Conservation (phyloP, 2,113 vertebrate species). For the Halcyon senegalensis region DNA sequence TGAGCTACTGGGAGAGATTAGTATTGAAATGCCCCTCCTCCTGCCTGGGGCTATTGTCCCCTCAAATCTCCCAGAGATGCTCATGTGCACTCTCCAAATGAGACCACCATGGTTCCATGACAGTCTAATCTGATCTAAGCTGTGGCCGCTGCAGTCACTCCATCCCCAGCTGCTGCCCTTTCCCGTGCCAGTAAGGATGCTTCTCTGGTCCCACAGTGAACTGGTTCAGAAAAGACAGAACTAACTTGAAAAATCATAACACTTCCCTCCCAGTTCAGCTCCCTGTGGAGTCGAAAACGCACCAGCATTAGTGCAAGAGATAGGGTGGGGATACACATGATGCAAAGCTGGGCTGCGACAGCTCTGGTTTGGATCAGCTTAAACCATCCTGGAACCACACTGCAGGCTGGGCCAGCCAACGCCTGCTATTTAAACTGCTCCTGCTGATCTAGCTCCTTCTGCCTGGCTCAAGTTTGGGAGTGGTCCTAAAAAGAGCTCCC, state of each 20-base stretch:
- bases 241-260: background rate
- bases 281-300: background rate
- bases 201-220: background rate
- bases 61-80: constrained; percentile 28
- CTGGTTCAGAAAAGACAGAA: background rate
- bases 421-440: background rate
- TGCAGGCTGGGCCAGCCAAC: background rate
- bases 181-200: background rate
- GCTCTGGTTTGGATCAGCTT: background rate
- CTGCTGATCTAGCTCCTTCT: background rate
- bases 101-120: background rate
- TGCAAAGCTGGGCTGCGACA: background rate
- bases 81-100: background rate
- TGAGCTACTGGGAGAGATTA: background rate
- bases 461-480: background rate
- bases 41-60: background rate
- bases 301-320: background rate
- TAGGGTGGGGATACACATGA: background rate
- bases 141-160: background rate
- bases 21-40: background rate
- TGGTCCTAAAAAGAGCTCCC: background rate
- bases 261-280: background rate
- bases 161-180: background rate
- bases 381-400: background rate
- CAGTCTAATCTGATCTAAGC: background rate